phyloP scores from a whole-genome alignment of 1,140 invertebrate species.

The Drosophila guanche region DNA sequence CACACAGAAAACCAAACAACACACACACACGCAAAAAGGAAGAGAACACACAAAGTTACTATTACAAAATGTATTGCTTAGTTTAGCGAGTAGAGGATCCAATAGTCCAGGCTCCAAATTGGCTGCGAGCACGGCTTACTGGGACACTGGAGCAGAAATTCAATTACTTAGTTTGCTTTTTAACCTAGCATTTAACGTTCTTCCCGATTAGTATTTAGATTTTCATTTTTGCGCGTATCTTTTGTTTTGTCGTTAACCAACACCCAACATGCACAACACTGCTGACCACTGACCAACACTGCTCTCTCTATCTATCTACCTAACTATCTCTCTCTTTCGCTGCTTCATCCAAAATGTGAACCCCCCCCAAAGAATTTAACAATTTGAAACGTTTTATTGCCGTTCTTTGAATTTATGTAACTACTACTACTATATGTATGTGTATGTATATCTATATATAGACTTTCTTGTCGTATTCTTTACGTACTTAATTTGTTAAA shows the following conservation, averaged over 20 bases:
- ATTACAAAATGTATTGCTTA: slow-evolving; percentile 66
- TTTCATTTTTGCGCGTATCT: slow-evolving; percentile 65
- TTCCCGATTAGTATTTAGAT: slow-evolving; percentile 50
- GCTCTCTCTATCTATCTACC: slow-evolving; percentile 17
- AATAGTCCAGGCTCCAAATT: neutral
- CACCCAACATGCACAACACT: slow-evolving; percentile 16
- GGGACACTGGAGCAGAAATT: slow-evolving; percentile 41
- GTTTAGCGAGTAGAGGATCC: slow-evolving; percentile 46
- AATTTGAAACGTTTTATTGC: slow-evolving; percentile 61
- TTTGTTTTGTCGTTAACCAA: slow-evolving; percentile 4
- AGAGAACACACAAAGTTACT: slow-evolving; percentile 71
- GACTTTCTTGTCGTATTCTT: slow-evolving; percentile 48
- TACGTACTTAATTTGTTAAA: slow-evolving; percentile 59
- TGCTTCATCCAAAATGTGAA: slow-evolving; percentile 11
- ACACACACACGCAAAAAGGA: slow-evolving; percentile 27
- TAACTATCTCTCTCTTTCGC: slow-evolving; percentile 14
- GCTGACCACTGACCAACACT: slow-evolving; percentile 13
- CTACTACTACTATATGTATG: slow-evolving; percentile 2
- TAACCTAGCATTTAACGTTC: slow-evolving; percentile 66
- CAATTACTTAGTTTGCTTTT: slow-evolving; percentile 55
- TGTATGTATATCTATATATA: slow-evolving; percentile 12
- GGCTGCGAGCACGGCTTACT: neutral
- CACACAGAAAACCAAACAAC: slow-evolving; percentile 25
- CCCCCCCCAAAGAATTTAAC: slow-evolving; percentile 61
- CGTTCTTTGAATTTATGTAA: slow-evolving; percentile 67